These are phyloP conservation scores for Calliphora vicina DNA, from an alignment of 1,140 invertebrate genomes.

Conservation along the genomic window DNA sequence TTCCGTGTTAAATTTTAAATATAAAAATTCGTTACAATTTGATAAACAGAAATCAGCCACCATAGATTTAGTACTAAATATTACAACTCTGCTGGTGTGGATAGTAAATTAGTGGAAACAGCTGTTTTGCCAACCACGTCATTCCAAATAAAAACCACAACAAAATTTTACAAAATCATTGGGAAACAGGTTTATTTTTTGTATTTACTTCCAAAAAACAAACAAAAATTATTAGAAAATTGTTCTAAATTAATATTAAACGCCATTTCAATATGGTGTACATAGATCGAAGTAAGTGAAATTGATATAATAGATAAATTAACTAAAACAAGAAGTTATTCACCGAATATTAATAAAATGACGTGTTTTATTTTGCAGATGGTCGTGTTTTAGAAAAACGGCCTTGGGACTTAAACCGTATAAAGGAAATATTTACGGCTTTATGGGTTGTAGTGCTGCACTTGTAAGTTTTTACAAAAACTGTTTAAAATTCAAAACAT, in stretches of 20 bases:
- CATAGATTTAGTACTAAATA: no score
- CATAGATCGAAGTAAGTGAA: constrained; percentile 37
- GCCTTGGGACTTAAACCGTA: constrained; percentile 37
- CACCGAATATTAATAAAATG: no score
- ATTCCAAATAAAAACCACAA: neutral
- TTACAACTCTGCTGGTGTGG: no score
- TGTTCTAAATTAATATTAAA: neutral
- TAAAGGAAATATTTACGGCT: constrained; percentile 38
- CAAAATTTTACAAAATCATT: neutral
- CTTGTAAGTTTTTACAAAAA: constrained; percentile 32
- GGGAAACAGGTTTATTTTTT: neutral
- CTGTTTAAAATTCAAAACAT: neutral
- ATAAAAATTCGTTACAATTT: no score
- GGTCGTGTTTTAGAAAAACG: constrained; percentile 39
- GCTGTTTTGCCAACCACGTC: neutral
- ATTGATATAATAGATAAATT: neutral
- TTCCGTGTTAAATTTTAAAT: no score
- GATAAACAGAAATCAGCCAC: no score
- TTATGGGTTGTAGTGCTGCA: constrained; percentile 37
- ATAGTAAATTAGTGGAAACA: no score
- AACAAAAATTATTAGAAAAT: neutral
- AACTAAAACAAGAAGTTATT: neutral
- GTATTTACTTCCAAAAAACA: neutral
- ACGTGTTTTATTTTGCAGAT: constrained; percentile 25
- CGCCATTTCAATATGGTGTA: constrained; percentile 37